These are phyloP conservation scores for Coluber constrictor DNA, from an alignment of 2,797 vertebrate species.

Conservation along the genomic window DNA sequence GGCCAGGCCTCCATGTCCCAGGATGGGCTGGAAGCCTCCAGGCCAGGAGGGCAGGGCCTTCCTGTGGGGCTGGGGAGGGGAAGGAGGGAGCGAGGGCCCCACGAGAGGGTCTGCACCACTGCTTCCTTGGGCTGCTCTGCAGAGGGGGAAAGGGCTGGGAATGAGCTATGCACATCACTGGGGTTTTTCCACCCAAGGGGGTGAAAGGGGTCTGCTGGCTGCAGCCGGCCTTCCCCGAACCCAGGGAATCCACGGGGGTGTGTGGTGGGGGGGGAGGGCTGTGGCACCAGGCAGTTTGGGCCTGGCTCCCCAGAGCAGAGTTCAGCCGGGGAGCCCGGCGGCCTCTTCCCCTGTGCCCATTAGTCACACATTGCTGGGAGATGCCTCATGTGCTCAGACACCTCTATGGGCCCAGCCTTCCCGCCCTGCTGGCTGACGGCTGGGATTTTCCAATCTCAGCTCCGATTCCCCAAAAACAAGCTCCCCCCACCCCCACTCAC, in stretches of 20 bases:
- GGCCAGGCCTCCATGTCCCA: neutral
- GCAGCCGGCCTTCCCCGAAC: neutral
- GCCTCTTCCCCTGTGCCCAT: conserved; percentile 56
- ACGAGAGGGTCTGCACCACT: rapidly evolving
- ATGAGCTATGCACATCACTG: neutral
- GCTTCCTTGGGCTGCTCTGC: neutral
- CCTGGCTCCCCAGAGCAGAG: conserved; percentile 47
- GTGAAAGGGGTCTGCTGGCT: neutral
- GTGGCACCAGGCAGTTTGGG: neutral
- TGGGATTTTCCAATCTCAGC: conserved; percentile 52
- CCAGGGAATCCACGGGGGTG: neutral
- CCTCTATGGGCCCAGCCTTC: conserved; percentile 46
- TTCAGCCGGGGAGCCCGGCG: conserved; percentile 52
- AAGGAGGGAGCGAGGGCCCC: neutral
- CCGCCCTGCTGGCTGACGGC: conserved; percentile 54
- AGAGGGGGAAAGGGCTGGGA: neutral
- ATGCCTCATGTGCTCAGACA: conserved; percentile 61
- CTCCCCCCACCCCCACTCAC: neutral
- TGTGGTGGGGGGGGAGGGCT: neutral
- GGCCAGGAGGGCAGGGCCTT: neutral
- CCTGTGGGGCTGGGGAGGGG: neutral
- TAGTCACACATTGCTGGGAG: conserved; percentile 63
- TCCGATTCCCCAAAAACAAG: conserved; percentile 46
- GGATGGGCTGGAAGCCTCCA: neutral
- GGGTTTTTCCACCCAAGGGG: neutral